Evolutionary conservation across 2,113 vertebrate species (phyloP), one percentile per base, ranked within the genome.

Genomic region (Damaliscus lunatus): DNA sequence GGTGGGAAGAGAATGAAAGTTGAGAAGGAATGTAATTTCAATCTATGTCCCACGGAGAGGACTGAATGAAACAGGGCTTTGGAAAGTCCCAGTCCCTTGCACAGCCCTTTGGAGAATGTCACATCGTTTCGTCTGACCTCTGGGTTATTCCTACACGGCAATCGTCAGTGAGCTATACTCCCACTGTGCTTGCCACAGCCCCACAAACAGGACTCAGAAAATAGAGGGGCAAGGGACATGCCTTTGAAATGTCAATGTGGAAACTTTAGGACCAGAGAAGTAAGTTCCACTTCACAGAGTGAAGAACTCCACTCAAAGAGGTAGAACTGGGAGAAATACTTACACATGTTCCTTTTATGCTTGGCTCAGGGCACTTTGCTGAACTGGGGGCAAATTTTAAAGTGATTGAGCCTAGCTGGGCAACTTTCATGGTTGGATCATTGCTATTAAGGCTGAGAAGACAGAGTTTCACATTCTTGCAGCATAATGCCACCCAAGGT

Each of bases 231-330:
- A 55, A 94, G 97, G 94, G 88, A 78, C 53, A 12, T 12, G 59
- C 46, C 96, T 98, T 98, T 98, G 97, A 97, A 97, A 97, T 88
- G 13, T 71, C 88, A 95, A 78, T 60, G 81, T 83, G 94, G 91
- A 85, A 91, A 97, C 92, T 95, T 97, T 86, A 92, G 96, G 91
- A 88, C 84, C 85, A 82, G 14, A 90, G 88, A 97, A 95, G 57
- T 96, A 96, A 97, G 96, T 97, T 94, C 96, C 60, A 53, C 97
- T 97, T 97, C 97, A 97, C 90, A 97, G 96, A 85, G 46, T 46
- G 82, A 97, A 94, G 97, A 91, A 95, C 97, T 97, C 91, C 33
- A 74, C 86, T 97, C 96, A 98, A 97, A 98, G 97, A 86, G 97
- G 36, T 12, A 80, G 91, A 82, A 59, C 85, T 52, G 33, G 82